A percentile compares a stretch with the other conserved stretches of the same genome.
Conservation (phyloP, 2,797 vertebrate genomes). For the Myotis vivesi region DNA sequence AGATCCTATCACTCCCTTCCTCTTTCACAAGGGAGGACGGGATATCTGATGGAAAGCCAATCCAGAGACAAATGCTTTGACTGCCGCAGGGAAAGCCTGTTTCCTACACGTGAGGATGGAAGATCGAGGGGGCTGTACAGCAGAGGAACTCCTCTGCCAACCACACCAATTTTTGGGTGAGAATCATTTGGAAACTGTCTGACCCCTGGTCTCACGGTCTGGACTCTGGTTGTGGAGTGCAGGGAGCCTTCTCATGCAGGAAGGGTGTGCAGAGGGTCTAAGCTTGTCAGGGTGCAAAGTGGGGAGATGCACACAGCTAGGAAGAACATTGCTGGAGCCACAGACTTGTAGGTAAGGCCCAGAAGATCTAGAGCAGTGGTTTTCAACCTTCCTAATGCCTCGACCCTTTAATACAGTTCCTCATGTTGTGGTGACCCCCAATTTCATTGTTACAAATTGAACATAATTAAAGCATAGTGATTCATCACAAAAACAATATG, state of each 20-base stretch:
- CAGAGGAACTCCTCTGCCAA: not conserved
- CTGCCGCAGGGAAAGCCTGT: not conserved
- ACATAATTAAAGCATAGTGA: too few relatives aligned
- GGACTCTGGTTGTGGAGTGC: not conserved
- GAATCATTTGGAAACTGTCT: constrained; percentile 10
- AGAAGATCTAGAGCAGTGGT: not conserved
- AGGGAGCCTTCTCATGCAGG: not conserved
- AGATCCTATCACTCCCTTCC: constrained; percentile 55
- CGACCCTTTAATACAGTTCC: too few relatives aligned
- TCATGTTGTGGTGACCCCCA: too few relatives aligned
- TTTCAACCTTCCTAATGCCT: too few relatives aligned
- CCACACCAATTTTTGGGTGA: accelerated
- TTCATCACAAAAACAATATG: too few relatives aligned
- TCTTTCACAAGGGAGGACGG: not conserved
- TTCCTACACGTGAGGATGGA: not conserved
- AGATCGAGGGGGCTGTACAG: accelerated
- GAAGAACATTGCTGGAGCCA: not conserved
- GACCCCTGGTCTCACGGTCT: not conserved
- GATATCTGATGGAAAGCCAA: constrained; percentile 64
- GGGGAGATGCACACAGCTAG: accelerated
- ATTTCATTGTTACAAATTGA: too few relatives aligned
- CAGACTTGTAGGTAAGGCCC: not conserved
- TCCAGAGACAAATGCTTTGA: not conserved
- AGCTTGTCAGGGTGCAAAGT: not conserved
- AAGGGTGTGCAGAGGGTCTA: not conserved